Evolutionary conservation across 2,888 invertebrate species (phyloP).

Genomic region (Megaustenia siamemsis): DNA sequence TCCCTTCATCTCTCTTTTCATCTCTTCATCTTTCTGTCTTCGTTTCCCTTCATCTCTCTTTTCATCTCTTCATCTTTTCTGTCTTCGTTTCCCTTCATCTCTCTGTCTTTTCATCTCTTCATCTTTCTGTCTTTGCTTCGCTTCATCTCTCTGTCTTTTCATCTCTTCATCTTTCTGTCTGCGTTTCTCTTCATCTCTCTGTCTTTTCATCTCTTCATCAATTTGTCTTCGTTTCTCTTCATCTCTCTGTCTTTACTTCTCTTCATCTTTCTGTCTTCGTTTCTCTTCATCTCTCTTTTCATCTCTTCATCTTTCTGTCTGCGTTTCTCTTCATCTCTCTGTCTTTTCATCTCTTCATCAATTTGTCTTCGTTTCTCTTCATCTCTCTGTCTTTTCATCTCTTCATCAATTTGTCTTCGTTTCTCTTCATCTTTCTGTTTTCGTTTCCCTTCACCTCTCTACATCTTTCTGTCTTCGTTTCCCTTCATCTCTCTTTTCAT

Average conservation of each 20-base stretch:
- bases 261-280: not conserved
- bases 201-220: slow-evolving; percentile 7
- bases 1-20: not conserved
- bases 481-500: too few relatives aligned
- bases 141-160: slow-evolving; percentile 17
- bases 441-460: not conserved
- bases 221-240: not conserved
- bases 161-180: slow-evolving; percentile 15
- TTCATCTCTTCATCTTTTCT: not conserved
- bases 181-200: slow-evolving; percentile 17
- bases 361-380: too few relatives aligned
- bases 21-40: not conserved
- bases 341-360: not conserved
- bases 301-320: too few relatives aligned
- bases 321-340: too few relatives aligned
- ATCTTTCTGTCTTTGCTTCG: not conserved
- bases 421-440: not conserved
- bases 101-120: slow-evolving; percentile 13
- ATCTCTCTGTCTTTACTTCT: too few relatives aligned
- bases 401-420: too few relatives aligned
- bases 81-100: not conserved
- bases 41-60: slow-evolving; percentile 12
- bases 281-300: not conserved
- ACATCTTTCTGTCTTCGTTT: not conserved
- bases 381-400: too few relatives aligned